Percentiles rank a stretch among this genome's conserved stretches.
Evolutionary conservation across 2,888 invertebrate species (phyloP).

Genomic region (Agrilus mali): DNA sequence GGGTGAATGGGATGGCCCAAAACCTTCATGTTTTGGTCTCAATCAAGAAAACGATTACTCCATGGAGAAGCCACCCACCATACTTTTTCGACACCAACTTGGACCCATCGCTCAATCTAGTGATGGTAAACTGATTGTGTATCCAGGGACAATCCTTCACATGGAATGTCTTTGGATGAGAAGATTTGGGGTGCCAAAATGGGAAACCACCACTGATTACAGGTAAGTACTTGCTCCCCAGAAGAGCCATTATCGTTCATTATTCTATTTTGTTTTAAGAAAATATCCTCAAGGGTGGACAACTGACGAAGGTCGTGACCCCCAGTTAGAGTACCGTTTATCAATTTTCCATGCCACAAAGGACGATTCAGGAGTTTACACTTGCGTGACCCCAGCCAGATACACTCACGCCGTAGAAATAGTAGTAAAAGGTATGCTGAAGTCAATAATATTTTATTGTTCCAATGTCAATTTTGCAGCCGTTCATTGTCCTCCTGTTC

Average conservation of each 20-base stretch:
- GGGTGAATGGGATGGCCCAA: slow-evolving; percentile 69
- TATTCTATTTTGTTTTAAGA: slow-evolving; percentile 25
- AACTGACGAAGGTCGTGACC: slow-evolving; percentile 65
- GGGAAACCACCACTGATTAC: slow-evolving; percentile 61
- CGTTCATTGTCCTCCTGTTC: slow-evolving; percentile 67
- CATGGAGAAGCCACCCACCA: slow-evolving; percentile 76
- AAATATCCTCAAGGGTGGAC: slow-evolving; percentile 74
- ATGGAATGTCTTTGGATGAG: slow-evolving; percentile 85
- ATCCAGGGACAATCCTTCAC: slow-evolving; percentile 73
- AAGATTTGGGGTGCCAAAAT: slow-evolving; percentile 73
- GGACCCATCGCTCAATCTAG: slow-evolving; percentile 81
- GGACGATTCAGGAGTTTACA: slow-evolving; percentile 73
- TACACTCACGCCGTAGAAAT: slow-evolving; percentile 72
- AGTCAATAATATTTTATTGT: neutral
- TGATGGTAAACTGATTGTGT: slow-evolving; percentile 72
- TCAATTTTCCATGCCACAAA: slow-evolving; percentile 69
- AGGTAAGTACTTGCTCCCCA: slow-evolving; percentile 37
- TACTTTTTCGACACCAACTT: slow-evolving; percentile 66
- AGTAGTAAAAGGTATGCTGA: slow-evolving; percentile 53
- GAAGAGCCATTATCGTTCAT: neutral
- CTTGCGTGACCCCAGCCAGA: slow-evolving; percentile 75
- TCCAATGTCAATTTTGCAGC: slow-evolving; percentile 29
- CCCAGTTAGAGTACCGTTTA: slow-evolving; percentile 65
- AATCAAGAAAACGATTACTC: slow-evolving; percentile 82
- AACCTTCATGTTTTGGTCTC: slow-evolving; percentile 66